Conservation (phyloP, 2,797 vertebrate genomes). For the Stomatorhinus walkeri region DNA sequence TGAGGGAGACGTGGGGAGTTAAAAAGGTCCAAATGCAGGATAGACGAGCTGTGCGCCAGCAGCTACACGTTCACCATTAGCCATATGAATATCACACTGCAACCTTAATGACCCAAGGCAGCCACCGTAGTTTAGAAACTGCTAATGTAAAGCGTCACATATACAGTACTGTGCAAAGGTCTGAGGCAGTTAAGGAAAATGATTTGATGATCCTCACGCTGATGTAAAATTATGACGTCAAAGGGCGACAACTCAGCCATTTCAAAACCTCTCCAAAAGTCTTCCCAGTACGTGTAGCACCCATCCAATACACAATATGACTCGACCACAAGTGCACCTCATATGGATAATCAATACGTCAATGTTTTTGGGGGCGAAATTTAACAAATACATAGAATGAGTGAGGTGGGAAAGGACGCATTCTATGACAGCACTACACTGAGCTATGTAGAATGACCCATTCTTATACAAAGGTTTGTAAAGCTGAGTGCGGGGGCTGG, state of each 20-base stretch:
- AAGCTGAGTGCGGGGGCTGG: not conserved
- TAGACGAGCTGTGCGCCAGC: not conserved
- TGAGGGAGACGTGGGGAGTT: constrained; percentile 44
- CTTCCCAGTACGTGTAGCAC: not conserved
- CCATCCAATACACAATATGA: not conserved
- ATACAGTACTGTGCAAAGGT: not conserved
- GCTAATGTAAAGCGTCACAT: not conserved
- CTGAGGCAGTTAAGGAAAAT: not conserved
- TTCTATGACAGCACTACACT: not conserved
- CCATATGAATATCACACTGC: not conserved
- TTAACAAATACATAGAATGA: not conserved
- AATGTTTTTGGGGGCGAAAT: not conserved
- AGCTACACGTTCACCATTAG: not conserved
- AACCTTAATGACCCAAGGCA: not conserved
- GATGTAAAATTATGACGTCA: not conserved
- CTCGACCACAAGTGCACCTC: not conserved
- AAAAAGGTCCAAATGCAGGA: not conserved
- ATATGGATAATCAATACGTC: too few relatives aligned
- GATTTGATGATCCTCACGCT: not conserved
- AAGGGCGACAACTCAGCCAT: not conserved
- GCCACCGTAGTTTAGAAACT: not conserved
- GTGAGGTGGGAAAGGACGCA: not conserved
- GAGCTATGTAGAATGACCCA: not conserved
- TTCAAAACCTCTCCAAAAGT: not conserved
- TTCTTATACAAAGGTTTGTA: not conserved